phyloP scores from a whole-genome alignment of 2,888 invertebrate species.

The Oligia latruncula region DNA sequence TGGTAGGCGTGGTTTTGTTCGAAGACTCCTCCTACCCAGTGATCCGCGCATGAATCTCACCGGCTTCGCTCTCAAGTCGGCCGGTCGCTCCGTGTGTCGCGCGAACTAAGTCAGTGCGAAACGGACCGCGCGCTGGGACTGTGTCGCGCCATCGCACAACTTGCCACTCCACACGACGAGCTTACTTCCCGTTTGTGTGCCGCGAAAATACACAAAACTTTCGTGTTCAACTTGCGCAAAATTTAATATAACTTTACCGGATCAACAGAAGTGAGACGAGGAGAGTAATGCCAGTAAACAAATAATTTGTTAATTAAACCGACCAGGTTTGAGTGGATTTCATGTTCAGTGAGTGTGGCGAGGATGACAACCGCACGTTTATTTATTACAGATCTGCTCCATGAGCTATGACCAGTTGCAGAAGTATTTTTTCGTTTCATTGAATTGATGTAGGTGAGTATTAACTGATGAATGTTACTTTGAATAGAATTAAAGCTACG shows the following conservation, averaged over 20 bases:
- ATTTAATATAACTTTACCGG: slow-evolving; percentile 76
- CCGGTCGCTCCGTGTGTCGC: slow-evolving; percentile 73
- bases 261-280: slow-evolving; percentile 74
- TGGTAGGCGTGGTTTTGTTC: slow-evolving; percentile 88
- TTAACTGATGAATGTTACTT: not conserved
- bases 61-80: slow-evolving; percentile 79
- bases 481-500: not conserved
- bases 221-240: slow-evolving; percentile 76
- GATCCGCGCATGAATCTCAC: slow-evolving; percentile 86
- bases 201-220: slow-evolving; percentile 73
- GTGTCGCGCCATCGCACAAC: slow-evolving; percentile 78
- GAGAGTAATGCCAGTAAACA: slow-evolving; percentile 71
- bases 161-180: slow-evolving; percentile 76
- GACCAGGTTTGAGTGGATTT: slow-evolving; percentile 75
- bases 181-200: slow-evolving; percentile 72
- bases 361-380: slow-evolving; percentile 70
- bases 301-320: slow-evolving; percentile 75
- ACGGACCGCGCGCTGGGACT: slow-evolving; percentile 74
- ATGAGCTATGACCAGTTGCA: slow-evolving; percentile 49
- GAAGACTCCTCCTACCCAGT: slow-evolving; percentile 87
- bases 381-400: slow-evolving; percentile 65
- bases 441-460: slow-evolving; percentile 59
- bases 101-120: slow-evolving; percentile 78
- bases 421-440: slow-evolving; percentile 25
- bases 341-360: slow-evolving; percentile 80